Evolutionary conservation across 2,888 invertebrate genomes (phyloP), one percentile per base, ranked within the genome.

Genomic region (Xylophagus ater): DNA sequence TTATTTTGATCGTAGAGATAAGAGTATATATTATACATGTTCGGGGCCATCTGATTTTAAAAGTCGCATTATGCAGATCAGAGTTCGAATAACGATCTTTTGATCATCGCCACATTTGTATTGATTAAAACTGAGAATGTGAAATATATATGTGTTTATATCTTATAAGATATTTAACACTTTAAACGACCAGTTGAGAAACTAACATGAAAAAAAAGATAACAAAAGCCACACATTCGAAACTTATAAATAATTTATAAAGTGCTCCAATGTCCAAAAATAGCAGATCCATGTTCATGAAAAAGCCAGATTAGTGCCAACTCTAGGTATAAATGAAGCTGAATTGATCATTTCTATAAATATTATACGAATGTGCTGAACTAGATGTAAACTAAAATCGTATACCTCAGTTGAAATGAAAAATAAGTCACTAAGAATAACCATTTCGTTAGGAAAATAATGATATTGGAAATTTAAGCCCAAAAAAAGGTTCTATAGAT

Each of bases 211-310:
- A 29, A 12, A 29, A 28, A 20, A 20, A 20, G 26, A 13, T 25
- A 13, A 15, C 12, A 7, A 34, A 29, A 37, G 37, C 34, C 32
- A 34, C 34, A 30, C 30, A 29, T 26, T n/a, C n/a, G 37, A 37
- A 30, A 33, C 43, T 43, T 43, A 43, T 43, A 43, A 43, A 43
- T 43, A 43, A 43, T 43, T 43, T 43, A 43, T 43, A 40, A 34
- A 34, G 40, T 34, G 34, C 31, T 35, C 40, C 31, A 28, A 19
- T 34, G 31, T 30, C 43, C 41, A 29, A 37, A 43, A 43, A 43
- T 43, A 43, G 38, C 37, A 21, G 29, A 36, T 36, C 39, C 34
- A 39, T 26, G 42, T 29, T 38, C 26, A 24, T 8, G 23, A 26
- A 37, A n/a, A 18, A 17, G 24, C 23, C n/a, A 37, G 37, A 37